phyloP scores from a whole-genome alignment of 2,888 invertebrate species.

The Drosophila nigritarsus region DNA sequence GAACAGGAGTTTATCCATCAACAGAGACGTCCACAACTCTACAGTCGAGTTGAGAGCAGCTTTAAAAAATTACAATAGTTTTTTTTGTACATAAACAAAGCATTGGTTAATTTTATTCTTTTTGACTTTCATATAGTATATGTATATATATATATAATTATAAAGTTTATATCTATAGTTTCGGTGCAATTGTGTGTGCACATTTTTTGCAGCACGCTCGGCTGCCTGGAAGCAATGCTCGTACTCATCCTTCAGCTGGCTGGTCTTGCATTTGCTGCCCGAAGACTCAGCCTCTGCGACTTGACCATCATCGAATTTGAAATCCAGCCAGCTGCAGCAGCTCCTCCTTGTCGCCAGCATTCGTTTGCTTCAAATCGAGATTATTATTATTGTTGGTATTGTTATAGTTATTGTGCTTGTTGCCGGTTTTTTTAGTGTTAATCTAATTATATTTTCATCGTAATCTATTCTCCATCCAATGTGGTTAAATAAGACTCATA shows the following conservation, averaged over 20 bases:
- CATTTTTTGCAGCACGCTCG: conserved; percentile 75
- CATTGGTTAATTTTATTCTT: conserved; percentile 49
- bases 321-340: conserved; percentile 82
- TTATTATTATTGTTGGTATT: conserved; percentile 63
- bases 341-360: conserved; percentile 59
- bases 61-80: conserved; percentile 12
- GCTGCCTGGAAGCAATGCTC: conserved; percentile 76
- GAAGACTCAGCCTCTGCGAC: conserved; percentile 4
- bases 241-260: conserved; percentile 58
- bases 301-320: conserved; percentile 81
- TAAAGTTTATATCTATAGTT: conserved; percentile 31
- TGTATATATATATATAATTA: background rate
- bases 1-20: conserved; percentile 83
- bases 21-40: conserved; percentile 76
- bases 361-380: conserved; percentile 30
- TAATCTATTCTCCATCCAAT: background rate
- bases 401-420: conserved; percentile 41
- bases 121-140: conserved; percentile 31
- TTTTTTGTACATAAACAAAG: conserved; percentile 55
- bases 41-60: conserved; percentile 37
- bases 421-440: conserved; percentile 15
- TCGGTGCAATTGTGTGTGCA: conserved; percentile 47
- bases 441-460: no score
- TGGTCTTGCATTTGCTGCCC: conserved; percentile 13
- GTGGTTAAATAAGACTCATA: conserved; percentile 1